Conservation (phyloP, 2,888 invertebrate genomes). For the Lasioglossum pauxillum region DNA sequence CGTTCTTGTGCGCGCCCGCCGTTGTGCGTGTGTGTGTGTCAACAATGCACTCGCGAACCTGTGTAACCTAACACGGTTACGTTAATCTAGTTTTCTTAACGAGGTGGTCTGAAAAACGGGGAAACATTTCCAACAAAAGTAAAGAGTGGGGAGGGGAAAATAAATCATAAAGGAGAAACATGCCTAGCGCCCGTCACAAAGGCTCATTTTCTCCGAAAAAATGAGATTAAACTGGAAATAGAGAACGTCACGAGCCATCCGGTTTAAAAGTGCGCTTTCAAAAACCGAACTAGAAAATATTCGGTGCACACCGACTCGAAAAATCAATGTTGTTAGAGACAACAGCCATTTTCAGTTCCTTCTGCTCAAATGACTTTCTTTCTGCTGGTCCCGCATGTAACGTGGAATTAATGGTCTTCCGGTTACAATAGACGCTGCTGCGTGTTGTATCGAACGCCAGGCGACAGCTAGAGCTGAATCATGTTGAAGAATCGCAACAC, state of each 20-base stretch:
- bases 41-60: slow-evolving; percentile 2
- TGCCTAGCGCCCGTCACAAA: slow-evolving; percentile 7
- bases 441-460: neutral
- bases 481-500: neutral
- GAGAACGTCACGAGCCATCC: neutral
- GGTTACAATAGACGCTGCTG: neutral
- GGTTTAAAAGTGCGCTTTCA: neutral
- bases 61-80: neutral
- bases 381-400: neutral
- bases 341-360: neutral
- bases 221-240: neutral
- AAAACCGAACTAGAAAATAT: neutral
- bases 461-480: neutral
- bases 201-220: neutral
- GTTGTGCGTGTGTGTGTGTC: neutral
- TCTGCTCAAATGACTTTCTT: neutral
- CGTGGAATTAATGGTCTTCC: neutral
- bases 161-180: slow-evolving; percentile 12
- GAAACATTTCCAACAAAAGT: neutral
- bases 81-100: slow-evolving; percentile 2
- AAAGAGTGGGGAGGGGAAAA: too few species aligned
- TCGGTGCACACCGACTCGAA: neutral
- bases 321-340: slow-evolving; percentile 4
- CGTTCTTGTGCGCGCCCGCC: neutral
- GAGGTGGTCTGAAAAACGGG: slow-evolving; percentile 1